Base-by-base conservation (phyloP, 2,797 vertebrate genomes). In the Cuniculus paca region DNA sequence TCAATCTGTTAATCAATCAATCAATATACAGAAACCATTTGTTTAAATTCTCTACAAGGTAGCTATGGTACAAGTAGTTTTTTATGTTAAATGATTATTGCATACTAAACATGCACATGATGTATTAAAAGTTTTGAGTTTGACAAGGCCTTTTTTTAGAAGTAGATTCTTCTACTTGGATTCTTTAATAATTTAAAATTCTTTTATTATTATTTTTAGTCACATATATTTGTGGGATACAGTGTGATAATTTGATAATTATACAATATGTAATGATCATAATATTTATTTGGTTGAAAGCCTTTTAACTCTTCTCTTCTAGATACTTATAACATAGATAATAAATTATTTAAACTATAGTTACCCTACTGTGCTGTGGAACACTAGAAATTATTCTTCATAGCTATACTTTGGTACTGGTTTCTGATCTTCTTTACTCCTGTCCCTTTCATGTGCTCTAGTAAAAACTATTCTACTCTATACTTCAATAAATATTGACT, bases 1-100 rank as follows among this genome's bases (percentile, higher is more conserved):
- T 72, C 45, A 75, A 19, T 24, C 79, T 80, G 65, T 95, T 58
- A 39, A 86, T 79, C 13, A 36, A 45, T 81, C 85, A 90, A 89
- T 96, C 75, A 91, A 88, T 88, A 88, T 70, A 60, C 7, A 77
- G 63, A 94, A 90, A 60, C 16, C 58, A 84, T 80, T 75, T 94
- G 56, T 80, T 94, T 91, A 96, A 95, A 79, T 86, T 22, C 20
- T 75, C 58, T 81, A 61, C 68, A 50, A 89, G 39, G 54, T 81
- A 70, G 92, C 82, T 34, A 77, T 34, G 45, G 39, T 61, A 74
- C 75, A 81, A 42, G 20, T 81, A 34, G 34, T n/a, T 94, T 89
- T 92, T 58, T 68, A 93, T 17, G 48, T 83, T 48, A 89, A 94
- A 88, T 48, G 36, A 26, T 83, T 70, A 58, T 63, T 86, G 11